phyloP scores from a whole-genome alignment of 2,888 invertebrate species.

The Endomychus coccineus region DNA sequence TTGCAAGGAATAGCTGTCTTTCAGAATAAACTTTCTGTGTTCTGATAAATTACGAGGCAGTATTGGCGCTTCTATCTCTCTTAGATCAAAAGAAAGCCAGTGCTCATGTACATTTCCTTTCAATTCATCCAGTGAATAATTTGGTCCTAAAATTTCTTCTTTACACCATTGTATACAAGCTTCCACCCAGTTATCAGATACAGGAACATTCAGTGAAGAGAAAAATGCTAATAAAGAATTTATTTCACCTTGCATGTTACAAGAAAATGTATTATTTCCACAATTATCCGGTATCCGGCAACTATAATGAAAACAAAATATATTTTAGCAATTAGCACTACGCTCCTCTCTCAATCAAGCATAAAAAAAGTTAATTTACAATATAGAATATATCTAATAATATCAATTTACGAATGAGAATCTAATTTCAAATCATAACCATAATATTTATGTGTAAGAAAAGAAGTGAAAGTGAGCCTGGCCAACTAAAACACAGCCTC shows the following conservation, averaged over 20 bases:
- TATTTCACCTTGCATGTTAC: conserved; percentile 10
- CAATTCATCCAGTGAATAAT: conserved; percentile 46
- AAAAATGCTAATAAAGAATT: conserved; percentile 7
- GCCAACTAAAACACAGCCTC: too few relatives aligned
- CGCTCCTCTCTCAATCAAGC: too few relatives aligned
- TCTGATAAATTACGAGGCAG: conserved; percentile 52
- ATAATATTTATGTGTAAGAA: too few relatives aligned
- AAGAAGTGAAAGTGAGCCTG: too few relatives aligned
- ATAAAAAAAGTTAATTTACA: too few relatives aligned
- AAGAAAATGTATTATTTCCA: too few relatives aligned
- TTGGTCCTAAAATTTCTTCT: conserved; percentile 39
- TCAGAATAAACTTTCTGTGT: conserved; percentile 43
- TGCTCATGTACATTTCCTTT: conserved; percentile 55
- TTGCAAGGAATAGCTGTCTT: conserved; percentile 55
- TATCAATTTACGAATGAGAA: too few relatives aligned
- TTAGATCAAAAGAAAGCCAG: conserved; percentile 58
- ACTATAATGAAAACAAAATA: too few relatives aligned
- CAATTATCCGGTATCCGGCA: too few relatives aligned
- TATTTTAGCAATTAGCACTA: too few relatives aligned
- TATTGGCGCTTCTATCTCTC: conserved; percentile 55
- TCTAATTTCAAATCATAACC: too few relatives aligned
- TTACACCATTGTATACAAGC: conserved; percentile 51
- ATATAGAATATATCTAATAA: too few relatives aligned
- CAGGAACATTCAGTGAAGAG: conserved; percentile 8
- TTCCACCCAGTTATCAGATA: conserved; percentile 34